phyloP scores from a whole-genome alignment of 2,888 invertebrate species.

The Ametastegia equiseti region DNA sequence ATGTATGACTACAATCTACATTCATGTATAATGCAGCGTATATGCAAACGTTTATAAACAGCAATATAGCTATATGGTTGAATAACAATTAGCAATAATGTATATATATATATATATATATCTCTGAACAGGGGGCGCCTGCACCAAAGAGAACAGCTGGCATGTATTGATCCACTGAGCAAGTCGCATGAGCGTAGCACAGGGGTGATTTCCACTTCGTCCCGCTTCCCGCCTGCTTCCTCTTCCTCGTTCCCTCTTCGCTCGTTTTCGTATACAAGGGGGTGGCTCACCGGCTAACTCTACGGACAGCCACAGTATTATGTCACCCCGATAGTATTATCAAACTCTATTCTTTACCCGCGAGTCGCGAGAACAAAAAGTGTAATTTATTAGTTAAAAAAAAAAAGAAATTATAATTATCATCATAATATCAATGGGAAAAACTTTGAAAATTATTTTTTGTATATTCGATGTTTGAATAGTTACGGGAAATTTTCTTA shows the following conservation, averaged over 20 bases:
- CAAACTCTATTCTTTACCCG: constrained; percentile 4
- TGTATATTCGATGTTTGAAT: too few species aligned
- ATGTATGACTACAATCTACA: neutral
- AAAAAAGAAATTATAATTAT: neutral
- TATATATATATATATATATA: neutral
- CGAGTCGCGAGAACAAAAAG: neutral
- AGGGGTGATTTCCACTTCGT: constrained; percentile 48
- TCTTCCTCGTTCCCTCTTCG: constrained; percentile 21
- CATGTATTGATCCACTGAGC: constrained; percentile 73
- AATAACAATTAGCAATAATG: constrained; percentile 23
- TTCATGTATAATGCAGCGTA: neutral
- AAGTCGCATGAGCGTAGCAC: constrained; percentile 56
- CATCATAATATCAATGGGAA: neutral
- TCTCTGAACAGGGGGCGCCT: neutral
- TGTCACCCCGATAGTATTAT: constrained; percentile 61
- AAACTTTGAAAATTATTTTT: neutral
- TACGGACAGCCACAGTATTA: constrained; percentile 61
- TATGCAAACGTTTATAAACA: neutral
- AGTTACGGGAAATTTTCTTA: too few species aligned
- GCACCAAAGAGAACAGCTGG: constrained; percentile 71
- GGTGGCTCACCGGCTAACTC: constrained; percentile 31
- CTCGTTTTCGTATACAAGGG: constrained; percentile 5
- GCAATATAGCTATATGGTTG: neutral
- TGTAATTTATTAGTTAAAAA: neutral
- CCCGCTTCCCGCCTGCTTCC: constrained; percentile 10